Evolutionary conservation across 2,113 vertebrate genomes (phyloP).

Genomic region (Bubalus kerabau): DNA sequence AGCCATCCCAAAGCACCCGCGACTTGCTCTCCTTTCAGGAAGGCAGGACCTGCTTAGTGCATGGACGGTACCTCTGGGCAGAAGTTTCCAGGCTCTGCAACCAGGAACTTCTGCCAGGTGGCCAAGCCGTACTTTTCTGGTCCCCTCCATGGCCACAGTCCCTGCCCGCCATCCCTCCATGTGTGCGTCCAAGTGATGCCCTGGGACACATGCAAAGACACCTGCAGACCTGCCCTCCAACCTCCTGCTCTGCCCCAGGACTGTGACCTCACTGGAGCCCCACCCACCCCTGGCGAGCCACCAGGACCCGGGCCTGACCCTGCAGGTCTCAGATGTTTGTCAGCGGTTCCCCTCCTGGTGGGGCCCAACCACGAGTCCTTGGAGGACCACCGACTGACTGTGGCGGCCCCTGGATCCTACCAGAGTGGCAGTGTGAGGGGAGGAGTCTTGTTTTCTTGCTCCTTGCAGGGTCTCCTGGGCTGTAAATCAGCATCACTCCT

Average conservation of each 20-base stretch:
- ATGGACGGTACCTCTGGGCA: rapidly evolving
- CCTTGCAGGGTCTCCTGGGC: background rate
- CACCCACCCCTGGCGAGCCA: too few relatives aligned
- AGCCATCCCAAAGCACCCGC: background rate
- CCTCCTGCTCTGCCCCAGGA: too few relatives aligned
- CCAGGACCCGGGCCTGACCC: too few relatives aligned
- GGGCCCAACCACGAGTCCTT: background rate
- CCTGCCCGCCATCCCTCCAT: background rate
- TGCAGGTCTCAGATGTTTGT: background rate
- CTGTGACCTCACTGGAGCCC: rapidly evolving
- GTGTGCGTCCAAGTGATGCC: rapidly evolving
- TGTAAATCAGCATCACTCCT: background rate
- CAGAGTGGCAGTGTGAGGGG: background rate
- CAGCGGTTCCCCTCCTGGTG: background rate
- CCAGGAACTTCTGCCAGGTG: background rate
- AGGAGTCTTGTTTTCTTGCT: background rate
- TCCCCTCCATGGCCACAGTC: background rate
- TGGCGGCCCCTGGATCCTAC: background rate
- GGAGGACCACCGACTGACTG: background rate
- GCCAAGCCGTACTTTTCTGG: background rate
- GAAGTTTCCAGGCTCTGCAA: background rate
- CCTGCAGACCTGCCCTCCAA: background rate
- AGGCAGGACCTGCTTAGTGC: background rate
- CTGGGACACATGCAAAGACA: background rate
- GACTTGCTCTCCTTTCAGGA: background rate